phyloP scores from a whole-genome alignment of 2,888 invertebrate species.

The Agrochola circellaris region DNA sequence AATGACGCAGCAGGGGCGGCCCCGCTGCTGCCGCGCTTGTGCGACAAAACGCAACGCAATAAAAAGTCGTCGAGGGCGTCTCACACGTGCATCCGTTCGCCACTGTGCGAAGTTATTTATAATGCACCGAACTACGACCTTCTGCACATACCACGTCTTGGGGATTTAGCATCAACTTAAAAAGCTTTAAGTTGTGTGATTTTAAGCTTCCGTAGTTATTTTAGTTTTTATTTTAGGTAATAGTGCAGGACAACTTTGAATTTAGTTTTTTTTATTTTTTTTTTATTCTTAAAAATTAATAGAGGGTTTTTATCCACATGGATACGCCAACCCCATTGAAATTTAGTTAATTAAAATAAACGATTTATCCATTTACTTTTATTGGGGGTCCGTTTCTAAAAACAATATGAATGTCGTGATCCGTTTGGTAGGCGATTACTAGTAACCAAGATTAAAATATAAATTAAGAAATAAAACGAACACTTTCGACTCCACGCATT shows the following conservation, averaged over 20 bases:
- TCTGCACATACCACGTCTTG: slow-evolving; percentile 42
- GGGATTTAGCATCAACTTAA: slow-evolving; percentile 42
- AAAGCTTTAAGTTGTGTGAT: slow-evolving; percentile 14
- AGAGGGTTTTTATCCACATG: no score
- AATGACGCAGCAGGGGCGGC: slow-evolving; percentile 60
- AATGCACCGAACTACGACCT: slow-evolving; percentile 63
- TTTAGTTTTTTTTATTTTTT: no score
- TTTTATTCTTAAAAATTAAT: no score
- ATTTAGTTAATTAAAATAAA: background rate
- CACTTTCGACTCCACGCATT: no score
- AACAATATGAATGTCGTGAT: background rate
- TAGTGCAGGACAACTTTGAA: background rate
- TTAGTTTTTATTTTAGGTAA: background rate
- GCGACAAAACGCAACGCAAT: slow-evolving; percentile 77
- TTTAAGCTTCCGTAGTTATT: slow-evolving; percentile 17
- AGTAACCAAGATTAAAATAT: background rate
- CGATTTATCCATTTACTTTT: background rate
- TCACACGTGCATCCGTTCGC: slow-evolving; percentile 89
- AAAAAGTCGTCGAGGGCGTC: slow-evolving; percentile 84
- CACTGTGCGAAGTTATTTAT: slow-evolving; percentile 87
- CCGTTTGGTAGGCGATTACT: background rate
- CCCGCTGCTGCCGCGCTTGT: slow-evolving; percentile 47
- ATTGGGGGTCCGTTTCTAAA: background rate
- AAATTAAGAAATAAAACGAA: background rate
- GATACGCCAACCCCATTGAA: no score